Base-by-base conservation (phyloP, 2,797 vertebrate species). In the Presbytis comata region DNA sequence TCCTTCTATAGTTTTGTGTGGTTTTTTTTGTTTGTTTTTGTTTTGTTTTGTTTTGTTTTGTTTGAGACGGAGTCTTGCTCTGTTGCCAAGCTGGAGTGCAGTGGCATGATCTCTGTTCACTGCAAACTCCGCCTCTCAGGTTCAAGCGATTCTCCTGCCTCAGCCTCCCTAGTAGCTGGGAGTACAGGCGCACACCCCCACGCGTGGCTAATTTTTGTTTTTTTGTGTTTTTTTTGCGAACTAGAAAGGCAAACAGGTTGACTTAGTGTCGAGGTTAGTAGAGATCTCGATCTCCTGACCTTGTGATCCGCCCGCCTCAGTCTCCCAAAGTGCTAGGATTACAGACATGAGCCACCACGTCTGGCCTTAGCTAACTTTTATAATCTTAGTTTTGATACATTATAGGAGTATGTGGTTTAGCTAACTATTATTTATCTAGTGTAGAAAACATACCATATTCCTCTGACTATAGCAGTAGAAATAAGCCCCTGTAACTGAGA, bases 301-400 rank as follows among this genome's bases (percentile, higher is more conserved):
- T 55, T 21, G 3, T 55, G 53, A 55, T 55, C 53, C 1, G 53
- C 19, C 53, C 8, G 2, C 33, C 61, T 67, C 7, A 17, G 33
- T 33, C 17, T 67, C 61, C 61, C 33, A 67, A 67, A 67, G 33
- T 67, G 33, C 61, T 67, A 8, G 61, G 33, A n/a, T 67, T 67
- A 67, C 16, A n/a, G 61, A 67, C 14, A 8, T 67, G 61, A 67
- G 61, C 61, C 61, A n/a, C 33, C 16, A 0, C 8, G 0, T n/a
- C 61, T 67, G 33, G 61, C 61, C 61, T 67, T 85, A 91, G 48
- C 80, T 95, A 72, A 74, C 33, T 95, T 96, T 91, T 93, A n/a
- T 93, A 53, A 89, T 92, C 80, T 86, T 81, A 61, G 30, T 94
- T 82, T 95, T 89, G 44, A 53, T 50, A 67, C 46, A 74, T 93